phyloP scores from a whole-genome alignment of 2,797 vertebrate species.

The Sebastolobus alascanus region DNA sequence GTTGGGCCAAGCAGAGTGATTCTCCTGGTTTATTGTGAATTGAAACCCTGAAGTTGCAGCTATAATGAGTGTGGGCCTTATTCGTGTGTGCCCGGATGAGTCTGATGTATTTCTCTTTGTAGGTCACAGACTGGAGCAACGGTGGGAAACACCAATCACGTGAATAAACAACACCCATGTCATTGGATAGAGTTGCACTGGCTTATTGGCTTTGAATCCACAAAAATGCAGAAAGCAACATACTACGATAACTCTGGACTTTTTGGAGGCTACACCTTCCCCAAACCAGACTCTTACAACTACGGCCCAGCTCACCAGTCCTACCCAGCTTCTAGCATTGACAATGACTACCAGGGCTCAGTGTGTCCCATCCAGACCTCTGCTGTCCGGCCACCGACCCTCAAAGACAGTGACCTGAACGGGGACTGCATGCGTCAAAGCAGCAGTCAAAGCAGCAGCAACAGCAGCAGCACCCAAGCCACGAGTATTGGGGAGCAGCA shows the following conservation, averaged over 20 bases:
- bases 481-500: slow-evolving; percentile 88
- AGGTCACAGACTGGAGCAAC: slow-evolving; percentile 82
- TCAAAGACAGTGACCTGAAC: slow-evolving; percentile 92
- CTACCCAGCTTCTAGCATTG: slow-evolving; percentile 90
- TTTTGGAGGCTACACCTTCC: slow-evolving; percentile 95
- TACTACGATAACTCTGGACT: slow-evolving; percentile 99
- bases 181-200: slow-evolving; percentile 91
- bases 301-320: slow-evolving; percentile 93
- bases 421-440: slow-evolving; percentile 95
- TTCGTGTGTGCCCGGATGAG: slow-evolving; percentile 19
- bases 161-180: slow-evolving; percentile 91
- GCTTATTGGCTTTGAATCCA: slow-evolving; percentile 88
- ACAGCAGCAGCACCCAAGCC: slow-evolving; percentile 80
- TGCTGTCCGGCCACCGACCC: slow-evolving; percentile 86
- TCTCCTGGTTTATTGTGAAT: slow-evolving; percentile 15
- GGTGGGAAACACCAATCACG: slow-evolving; percentile 87
- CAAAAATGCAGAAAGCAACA: slow-evolving; percentile 98
- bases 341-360: slow-evolving; percentile 93
- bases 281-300: slow-evolving; percentile 95
- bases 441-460: slow-evolving; percentile 79
- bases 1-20: background rate
- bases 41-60: background rate
- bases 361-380: slow-evolving; percentile 95
- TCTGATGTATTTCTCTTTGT: slow-evolving; percentile 64
- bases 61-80: slow-evolving; percentile 15